Evolutionary conservation across 2,113 vertebrate species (phyloP).

Genomic region (Antechinus flavipes): DNA sequence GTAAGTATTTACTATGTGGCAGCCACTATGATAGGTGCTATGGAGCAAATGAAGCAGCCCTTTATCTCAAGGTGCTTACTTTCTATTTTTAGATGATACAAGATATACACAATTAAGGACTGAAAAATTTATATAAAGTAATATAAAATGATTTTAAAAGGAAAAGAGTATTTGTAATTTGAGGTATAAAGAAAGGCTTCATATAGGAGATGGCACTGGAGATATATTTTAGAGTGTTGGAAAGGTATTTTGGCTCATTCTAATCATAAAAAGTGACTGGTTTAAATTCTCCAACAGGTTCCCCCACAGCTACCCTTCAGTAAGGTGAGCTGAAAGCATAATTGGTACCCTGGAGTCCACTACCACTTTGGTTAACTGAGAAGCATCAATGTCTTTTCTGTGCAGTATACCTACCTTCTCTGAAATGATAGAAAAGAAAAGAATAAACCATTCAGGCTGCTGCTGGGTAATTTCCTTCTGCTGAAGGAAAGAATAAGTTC

Average conservation of each 20-base stretch:
- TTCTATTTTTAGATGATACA: neutral
- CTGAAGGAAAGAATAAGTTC: slow-evolving; percentile 2
- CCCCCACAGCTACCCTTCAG: neutral
- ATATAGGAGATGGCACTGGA: neutral
- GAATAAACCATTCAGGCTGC: neutral
- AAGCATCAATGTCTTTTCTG: neutral
- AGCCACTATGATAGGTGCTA: neutral
- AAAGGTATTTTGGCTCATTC: neutral
- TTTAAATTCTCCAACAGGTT: neutral
- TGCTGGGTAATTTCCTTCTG: neutral
- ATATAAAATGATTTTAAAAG: neutral
- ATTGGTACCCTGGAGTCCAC: neutral
- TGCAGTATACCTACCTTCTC: neutral
- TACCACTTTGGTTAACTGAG: neutral
- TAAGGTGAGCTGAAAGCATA: neutral
- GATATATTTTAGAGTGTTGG: neutral
- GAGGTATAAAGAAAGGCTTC: neutral
- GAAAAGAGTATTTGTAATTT: neutral
- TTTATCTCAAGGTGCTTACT: neutral
- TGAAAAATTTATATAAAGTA: neutral
- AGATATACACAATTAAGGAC: neutral
- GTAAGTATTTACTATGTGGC: neutral
- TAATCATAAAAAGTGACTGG: neutral
- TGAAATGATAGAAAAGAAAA: neutral
- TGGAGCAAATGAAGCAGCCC: neutral